phyloP scores from a whole-genome alignment of 2,113 vertebrate genomes.

The Candoia aspera region DNA sequence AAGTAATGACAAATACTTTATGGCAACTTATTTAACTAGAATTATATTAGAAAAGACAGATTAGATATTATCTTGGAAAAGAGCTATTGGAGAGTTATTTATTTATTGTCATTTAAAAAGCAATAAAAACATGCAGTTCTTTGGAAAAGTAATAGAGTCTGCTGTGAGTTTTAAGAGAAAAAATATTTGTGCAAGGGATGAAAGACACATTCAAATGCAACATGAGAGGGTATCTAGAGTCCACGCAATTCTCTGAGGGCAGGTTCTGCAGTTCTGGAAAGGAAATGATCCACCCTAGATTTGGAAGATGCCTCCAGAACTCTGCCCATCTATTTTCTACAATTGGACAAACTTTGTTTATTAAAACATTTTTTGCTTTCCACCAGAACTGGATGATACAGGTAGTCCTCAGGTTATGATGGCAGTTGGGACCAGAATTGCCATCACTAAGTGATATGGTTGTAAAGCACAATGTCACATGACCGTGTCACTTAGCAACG shows the following conservation, averaged over 20 bases:
- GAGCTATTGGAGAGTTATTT: constrained; percentile 19
- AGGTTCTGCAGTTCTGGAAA: not conserved
- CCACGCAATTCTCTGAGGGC: not conserved
- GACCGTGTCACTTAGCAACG: not conserved
- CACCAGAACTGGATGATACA: not conserved
- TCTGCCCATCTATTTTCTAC: not conserved
- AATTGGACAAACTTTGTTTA: not conserved
- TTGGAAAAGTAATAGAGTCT: constrained; percentile 22
- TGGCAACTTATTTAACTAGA: constrained; percentile 22
- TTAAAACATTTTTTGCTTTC: not conserved
- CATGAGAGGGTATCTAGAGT: not conserved
- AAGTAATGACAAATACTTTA: constrained; percentile 19
- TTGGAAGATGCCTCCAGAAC: not conserved
- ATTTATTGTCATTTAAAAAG: not conserved
- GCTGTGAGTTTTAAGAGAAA: constrained; percentile 31
- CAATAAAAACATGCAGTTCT: constrained; percentile 17
- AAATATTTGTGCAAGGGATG: not conserved
- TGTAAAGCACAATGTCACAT: not conserved
- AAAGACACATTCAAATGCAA: constrained; percentile 6
- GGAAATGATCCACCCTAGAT: not conserved
- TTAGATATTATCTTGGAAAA: constrained; percentile 29
- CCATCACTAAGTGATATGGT: not conserved
- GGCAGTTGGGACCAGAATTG: no score
- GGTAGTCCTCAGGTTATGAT: no score
- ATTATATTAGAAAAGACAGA: constrained; percentile 13